Evolutionary conservation across 2,888 invertebrate genomes (phyloP).

Genomic region (Euspilapteryx auroguttella): DNA sequence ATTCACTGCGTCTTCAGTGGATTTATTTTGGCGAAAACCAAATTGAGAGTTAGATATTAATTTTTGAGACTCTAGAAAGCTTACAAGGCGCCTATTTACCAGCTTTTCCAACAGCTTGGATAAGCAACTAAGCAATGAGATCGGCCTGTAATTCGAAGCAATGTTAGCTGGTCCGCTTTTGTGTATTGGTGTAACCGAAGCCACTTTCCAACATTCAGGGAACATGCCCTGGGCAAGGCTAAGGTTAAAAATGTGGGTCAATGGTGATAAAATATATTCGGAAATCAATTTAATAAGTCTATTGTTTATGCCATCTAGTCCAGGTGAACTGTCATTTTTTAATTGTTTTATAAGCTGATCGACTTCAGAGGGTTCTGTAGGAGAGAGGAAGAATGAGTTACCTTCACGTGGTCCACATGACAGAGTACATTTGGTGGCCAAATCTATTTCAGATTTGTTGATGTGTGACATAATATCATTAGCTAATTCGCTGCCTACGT

Average conservation of each 20-base stretch:
- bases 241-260: conserved; percentile 2
- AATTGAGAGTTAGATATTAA: conserved; percentile 1
- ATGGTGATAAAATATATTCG: not conserved
- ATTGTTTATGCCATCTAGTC: not conserved
- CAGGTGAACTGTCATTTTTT: not conserved
- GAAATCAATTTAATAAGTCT: not conserved
- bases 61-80: not conserved
- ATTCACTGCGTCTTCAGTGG: conserved; percentile 3
- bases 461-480: not conserved
- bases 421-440: not conserved
- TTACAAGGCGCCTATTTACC: not conserved
- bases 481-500: not conserved
- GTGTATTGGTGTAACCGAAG: not conserved
- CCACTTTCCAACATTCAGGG: not conserved
- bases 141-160: not conserved
- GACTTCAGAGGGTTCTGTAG: not conserved
- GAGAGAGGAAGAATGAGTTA: not conserved
- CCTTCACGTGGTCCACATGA: not conserved
- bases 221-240: not conserved
- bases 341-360: not conserved
- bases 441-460: not conserved
- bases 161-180: conserved; percentile 1
- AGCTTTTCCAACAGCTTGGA: conserved; percentile 2
- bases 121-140: conserved; percentile 1
- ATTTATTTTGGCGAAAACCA: conserved; percentile 1